Percentiles rank a stretch among this genome's conserved stretches.
Conservation (phyloP, 2,797 vertebrate genomes). For the Halcyon chelicuti region DNA sequence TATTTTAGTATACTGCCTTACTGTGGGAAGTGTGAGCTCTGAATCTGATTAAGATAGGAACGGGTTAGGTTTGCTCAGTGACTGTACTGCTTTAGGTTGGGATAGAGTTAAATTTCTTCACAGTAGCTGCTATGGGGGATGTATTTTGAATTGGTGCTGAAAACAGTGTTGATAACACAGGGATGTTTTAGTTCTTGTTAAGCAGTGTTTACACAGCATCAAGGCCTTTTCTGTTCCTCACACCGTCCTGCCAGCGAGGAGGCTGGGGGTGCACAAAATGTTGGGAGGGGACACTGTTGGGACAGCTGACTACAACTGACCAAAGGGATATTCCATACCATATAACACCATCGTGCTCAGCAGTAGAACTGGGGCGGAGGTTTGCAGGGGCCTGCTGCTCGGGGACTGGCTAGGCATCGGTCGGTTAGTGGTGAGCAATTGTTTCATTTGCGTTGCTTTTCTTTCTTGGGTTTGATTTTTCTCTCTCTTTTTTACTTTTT, state of each 20-base stretch:
- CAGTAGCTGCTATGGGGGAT: background rate
- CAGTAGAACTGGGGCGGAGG: background rate
- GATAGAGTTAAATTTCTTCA: background rate
- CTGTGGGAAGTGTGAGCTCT: background rate
- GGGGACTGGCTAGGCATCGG: fast-evolving
- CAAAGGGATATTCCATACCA: background rate
- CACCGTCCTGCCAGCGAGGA: too few relatives aligned
- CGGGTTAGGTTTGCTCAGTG: background rate
- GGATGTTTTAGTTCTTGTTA: background rate
- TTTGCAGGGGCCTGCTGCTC: fast-evolving
- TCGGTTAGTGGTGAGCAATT: background rate
- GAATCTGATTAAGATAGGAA: background rate
- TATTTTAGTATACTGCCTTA: background rate
- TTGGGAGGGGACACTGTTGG: background rate
- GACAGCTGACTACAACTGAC: background rate
- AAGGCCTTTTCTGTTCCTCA: background rate
- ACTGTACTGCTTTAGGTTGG: background rate
- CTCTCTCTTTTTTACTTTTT: background rate
- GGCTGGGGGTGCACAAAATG: background rate
- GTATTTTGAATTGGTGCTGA: background rate
- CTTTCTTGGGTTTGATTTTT: background rate
- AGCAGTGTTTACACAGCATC: background rate
- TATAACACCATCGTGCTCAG: background rate
- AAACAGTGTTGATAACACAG: background rate
- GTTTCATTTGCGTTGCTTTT: background rate